Conservation (phyloP, 1,140 invertebrate genomes). For the Psix sp. region DNA sequence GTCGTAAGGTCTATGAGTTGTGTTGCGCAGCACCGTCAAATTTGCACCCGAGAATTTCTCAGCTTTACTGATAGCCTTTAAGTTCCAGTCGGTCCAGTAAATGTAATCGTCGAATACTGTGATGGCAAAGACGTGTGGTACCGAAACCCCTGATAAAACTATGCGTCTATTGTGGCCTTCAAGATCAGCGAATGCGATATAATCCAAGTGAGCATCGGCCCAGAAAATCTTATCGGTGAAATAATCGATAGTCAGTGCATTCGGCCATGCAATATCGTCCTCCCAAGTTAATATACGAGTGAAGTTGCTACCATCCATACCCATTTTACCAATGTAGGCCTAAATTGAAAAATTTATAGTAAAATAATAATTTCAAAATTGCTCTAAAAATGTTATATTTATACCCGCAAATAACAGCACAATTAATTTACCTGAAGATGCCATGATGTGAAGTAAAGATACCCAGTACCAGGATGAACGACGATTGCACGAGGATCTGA, state of each 20-base stretch:
- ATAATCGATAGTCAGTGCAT: conserved; percentile 97
- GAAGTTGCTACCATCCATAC: conserved; percentile 97
- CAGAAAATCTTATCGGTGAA: conserved; percentile 96
- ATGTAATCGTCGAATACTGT: conserved; percentile 95
- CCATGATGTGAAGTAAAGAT: conserved; percentile 97
- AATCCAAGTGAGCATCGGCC: conserved; percentile 99
- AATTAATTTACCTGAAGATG: conserved; percentile 81
- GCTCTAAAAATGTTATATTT: no score
- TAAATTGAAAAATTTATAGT: conserved; percentile 68
- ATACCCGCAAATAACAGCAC: no score
- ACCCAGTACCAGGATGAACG: conserved; percentile 95
- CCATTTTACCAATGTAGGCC: conserved; percentile 97
- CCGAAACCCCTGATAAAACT: conserved; percentile 86
- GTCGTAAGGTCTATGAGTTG: conserved; percentile 96
- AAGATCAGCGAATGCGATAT: conserved; percentile 95
- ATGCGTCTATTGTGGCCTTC: conserved; percentile 91
- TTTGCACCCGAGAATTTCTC: conserved; percentile 92
- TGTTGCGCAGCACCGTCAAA: conserved; percentile 88
- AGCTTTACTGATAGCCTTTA: conserved; percentile 90
- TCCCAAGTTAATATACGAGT: conserved; percentile 93
- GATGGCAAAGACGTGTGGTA: conserved; percentile 96
- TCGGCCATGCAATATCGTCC: conserved; percentile 98
- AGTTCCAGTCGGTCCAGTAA: conserved; percentile 99
- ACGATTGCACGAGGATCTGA: conserved; percentile 95
- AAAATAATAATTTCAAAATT: conserved; percentile 20